Evolutionary conservation across 2,113 vertebrate species (phyloP).

Genomic region (Nipponia nippon): DNA sequence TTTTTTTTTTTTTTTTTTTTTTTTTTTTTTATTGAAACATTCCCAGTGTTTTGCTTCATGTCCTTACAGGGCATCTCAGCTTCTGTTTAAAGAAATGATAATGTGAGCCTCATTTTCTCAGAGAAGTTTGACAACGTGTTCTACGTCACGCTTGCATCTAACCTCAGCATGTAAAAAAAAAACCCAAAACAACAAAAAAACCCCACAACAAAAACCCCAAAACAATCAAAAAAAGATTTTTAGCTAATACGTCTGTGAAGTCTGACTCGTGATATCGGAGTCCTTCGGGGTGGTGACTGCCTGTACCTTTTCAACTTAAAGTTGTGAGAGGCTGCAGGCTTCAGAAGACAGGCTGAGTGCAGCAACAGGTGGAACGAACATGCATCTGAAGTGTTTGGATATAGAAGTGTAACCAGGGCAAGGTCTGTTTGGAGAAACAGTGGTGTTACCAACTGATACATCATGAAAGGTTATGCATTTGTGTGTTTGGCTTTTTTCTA

Average conservation of each 20-base stretch:
- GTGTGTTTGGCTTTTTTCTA: neutral
- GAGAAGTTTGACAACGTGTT: neutral
- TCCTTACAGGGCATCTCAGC: neutral
- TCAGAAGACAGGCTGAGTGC: neutral
- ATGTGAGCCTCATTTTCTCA: neutral
- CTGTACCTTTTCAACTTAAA: neutral
- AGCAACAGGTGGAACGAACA: neutral
- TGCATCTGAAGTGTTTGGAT: neutral
- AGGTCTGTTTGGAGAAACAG: neutral
- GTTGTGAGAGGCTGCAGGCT: neutral
- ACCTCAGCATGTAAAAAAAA: neutral
- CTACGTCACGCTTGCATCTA: neutral
- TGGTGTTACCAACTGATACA: neutral
- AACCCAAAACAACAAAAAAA: too few relatives aligned
- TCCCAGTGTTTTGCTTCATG: neutral
- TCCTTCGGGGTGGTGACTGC: accelerated
- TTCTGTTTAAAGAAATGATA: neutral
- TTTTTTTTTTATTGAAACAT: neutral
- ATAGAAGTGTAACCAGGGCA: neutral
- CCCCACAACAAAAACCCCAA: too few relatives aligned
- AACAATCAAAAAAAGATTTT: neutral
- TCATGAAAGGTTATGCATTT: neutral
- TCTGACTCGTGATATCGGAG: accelerated
- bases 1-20: neutral
- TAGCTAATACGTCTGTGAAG: neutral